Evolutionary conservation across 2,888 invertebrate genomes (phyloP), one percentile per base, ranked within the genome.

Genomic region (Shargacucullia verbasci): DNA sequence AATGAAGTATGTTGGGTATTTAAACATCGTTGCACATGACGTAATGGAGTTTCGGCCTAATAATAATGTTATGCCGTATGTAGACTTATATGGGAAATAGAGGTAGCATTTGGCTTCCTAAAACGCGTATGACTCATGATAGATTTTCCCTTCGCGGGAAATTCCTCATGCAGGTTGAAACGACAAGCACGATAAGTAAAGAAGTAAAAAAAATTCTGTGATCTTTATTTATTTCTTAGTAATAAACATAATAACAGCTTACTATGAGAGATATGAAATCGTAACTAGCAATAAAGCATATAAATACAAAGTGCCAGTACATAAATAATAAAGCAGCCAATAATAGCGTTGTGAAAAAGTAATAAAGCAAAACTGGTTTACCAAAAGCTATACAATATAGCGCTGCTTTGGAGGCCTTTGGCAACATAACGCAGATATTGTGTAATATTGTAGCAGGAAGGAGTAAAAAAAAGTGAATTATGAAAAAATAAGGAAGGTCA

Each of bases 91-190:
- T 8, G n/a, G 25, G 43, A 47, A 66, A 47, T 50, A 46, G 13
- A 37, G 25, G 29, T 48, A n/a, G n/a, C 29, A 15, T 33, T 44
- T 37, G 11, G 13, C 13, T 27, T 39, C 35, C 33, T 12, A 8
- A 39, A 69, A 27, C 40, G 50, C 44, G 34, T 15, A 56, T 62
- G 47, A 69, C 35, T 56, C 50, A 69, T 52, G 39, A 15, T 48
- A 15, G 35, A 43, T 45, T 48, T 66, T 33, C 39, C 38, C 25
- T 27, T 13, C 61, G 9, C 37, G 38, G 48, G 40, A 46, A 60
- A 49, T 41, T 27, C 38, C 45, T n/a, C 41, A 9, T 40, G 43
- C 11, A 34, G 13, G 33, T 33, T 38, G 25, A 8, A 6, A n/a
- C 4, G 37, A 14, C 44, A 2, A 11, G 38, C 37, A n/a, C 1